A percentile compares a stretch with the other conserved stretches of the same genome.
Conservation (phyloP, 2,888 invertebrate species). For the Podotricha telesiphe region DNA sequence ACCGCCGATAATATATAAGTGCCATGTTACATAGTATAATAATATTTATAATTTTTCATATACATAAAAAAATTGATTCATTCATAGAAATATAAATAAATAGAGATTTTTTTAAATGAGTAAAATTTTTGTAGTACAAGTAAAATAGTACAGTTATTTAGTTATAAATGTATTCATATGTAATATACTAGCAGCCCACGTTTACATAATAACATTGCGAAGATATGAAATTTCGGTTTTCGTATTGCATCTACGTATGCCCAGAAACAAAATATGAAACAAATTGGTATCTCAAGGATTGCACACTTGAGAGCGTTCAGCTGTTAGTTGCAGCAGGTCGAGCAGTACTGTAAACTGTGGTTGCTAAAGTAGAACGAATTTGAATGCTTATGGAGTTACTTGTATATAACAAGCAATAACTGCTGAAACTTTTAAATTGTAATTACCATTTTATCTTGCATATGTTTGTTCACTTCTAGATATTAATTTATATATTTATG, state of each 20-base stretch:
- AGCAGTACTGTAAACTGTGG: constrained; percentile 20
- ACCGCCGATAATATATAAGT: too few species aligned
- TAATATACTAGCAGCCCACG: constrained; percentile 1
- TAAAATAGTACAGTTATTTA: background rate
- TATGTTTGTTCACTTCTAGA: background rate
- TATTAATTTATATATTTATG: background rate
- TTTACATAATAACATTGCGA: constrained; percentile 13
- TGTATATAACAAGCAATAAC: constrained; percentile 9
- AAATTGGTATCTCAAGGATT: constrained; percentile 36
- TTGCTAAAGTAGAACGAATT: constrained; percentile 1
- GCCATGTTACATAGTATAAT: too few species aligned
- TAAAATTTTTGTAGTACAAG: too few species aligned
- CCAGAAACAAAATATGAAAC: constrained; percentile 32
- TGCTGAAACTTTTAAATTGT: background rate
- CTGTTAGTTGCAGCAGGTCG: constrained; percentile 27
- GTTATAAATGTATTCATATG: background rate
- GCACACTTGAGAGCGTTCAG: constrained; percentile 30
- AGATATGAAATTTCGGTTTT: constrained; percentile 25
- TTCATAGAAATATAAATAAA: too few species aligned
- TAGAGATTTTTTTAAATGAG: too few species aligned
- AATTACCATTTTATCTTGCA: background rate
- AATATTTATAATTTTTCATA: too few species aligned
- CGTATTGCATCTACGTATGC: constrained; percentile 19
- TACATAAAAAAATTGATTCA: too few species aligned
- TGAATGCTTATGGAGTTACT: constrained; percentile 14